Conservation (phyloP, 2,797 vertebrate genomes). For the Microctenopoma stevenorrisi region DNA sequence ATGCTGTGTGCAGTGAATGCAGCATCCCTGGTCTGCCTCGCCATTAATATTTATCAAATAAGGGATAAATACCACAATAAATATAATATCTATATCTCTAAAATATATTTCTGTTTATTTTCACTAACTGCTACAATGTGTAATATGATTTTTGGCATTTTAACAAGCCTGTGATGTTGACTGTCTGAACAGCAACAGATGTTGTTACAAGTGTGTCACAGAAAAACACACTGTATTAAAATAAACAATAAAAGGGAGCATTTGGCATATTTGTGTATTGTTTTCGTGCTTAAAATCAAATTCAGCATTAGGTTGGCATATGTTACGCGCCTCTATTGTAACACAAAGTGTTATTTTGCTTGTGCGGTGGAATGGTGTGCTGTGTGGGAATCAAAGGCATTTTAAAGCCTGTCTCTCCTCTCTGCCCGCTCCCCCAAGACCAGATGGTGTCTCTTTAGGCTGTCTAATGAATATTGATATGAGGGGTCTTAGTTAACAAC, state of each 20-base stretch:
- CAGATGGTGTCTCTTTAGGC: slow-evolving; percentile 84
- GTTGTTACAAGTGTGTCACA: too few species aligned
- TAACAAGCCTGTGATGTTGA: slow-evolving; percentile 17
- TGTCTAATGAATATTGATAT: slow-evolving; percentile 85
- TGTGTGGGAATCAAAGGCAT: slow-evolving; percentile 63
- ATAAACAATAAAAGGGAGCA: too few species aligned
- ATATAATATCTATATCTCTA: too few species aligned
- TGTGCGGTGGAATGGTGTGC: slow-evolving; percentile 52
- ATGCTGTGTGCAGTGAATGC: too few species aligned
- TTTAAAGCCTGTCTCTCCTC: slow-evolving; percentile 29
- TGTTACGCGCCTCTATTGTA: slow-evolving; percentile 20
- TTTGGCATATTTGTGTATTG: background rate
- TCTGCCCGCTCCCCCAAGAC: slow-evolving; percentile 66
- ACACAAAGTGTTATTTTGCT: slow-evolving; percentile 15
- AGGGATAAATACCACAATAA: too few species aligned
- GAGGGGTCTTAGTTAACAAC: slow-evolving; percentile 72
- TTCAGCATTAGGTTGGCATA: slow-evolving; percentile 16
- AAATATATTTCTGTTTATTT: background rate
- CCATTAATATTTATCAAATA: too few species aligned
- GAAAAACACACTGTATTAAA: too few species aligned
- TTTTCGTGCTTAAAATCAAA: background rate
- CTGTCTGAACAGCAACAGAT: background rate
- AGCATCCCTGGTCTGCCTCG: too few species aligned
- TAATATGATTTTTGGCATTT: slow-evolving; percentile 6
- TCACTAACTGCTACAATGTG: slow-evolving; percentile 22